Conservation (phyloP, 2,888 invertebrate species). For the Fragum sueziense region DNA sequence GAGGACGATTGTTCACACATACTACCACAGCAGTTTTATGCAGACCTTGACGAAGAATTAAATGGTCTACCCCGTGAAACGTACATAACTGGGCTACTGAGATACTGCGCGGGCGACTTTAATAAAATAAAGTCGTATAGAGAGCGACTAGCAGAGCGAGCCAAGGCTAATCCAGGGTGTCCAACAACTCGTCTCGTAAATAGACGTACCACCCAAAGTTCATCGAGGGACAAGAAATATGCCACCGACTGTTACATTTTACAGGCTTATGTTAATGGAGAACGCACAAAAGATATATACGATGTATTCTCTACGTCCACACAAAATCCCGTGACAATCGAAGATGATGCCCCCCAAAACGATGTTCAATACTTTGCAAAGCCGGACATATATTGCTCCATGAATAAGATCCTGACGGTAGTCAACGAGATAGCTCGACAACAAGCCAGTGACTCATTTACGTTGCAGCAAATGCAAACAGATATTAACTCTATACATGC, state of each 20-base stretch:
- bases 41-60: not conserved
- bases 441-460: constrained; percentile 4
- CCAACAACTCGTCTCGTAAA: constrained; percentile 9
- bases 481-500: not conserved
- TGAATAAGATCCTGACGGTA: not conserved
- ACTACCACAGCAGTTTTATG: not conserved
- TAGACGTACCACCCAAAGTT: not conserved
- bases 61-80: not conserved
- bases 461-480: not conserved
- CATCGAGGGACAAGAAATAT: not conserved
- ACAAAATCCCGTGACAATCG: not conserved
- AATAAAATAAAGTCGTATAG: not conserved
- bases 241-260: constrained; percentile 12
- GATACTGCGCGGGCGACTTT: not conserved
- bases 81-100: not conserved
- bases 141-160: constrained; percentile 4
- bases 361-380: not conserved
- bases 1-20: not conserved
- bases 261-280: not conserved
- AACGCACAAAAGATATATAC: constrained; percentile 1
- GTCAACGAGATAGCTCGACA: not conserved
- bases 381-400: not conserved
- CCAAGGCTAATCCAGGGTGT: not conserved
- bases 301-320: not conserved
- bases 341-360: not conserved